Evolutionary conservation across 2,888 invertebrate genomes (phyloP).

Genomic region (Mythimna impura): DNA sequence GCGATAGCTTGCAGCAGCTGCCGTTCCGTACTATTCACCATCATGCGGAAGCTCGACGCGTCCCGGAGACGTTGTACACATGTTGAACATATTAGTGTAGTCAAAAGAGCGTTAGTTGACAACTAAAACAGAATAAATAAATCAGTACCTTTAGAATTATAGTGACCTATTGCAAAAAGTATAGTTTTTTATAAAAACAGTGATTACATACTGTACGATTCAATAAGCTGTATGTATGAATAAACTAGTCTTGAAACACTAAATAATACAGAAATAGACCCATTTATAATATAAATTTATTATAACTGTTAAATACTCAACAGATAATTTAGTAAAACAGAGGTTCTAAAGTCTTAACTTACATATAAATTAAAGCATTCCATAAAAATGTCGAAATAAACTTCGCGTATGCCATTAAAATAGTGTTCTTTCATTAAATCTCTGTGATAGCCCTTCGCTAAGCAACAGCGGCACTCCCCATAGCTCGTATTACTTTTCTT

Average conservation of each 20-base stretch:
- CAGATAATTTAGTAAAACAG: too few relatives aligned
- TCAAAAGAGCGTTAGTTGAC: conserved; percentile 69
- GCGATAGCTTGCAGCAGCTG: conserved; percentile 68
- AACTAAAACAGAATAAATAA: conserved; percentile 70
- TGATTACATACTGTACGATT: too few relatives aligned
- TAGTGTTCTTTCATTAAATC: conserved; percentile 78
- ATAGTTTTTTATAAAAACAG: too few relatives aligned
- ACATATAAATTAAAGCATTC: conserved; percentile 83
- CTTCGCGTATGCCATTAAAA: conserved; percentile 74
- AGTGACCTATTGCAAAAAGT: too few relatives aligned
- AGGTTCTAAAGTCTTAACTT: conserved; percentile 59
- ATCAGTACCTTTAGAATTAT: neutral
- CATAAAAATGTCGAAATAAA: conserved; percentile 77
- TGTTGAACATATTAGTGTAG: conserved; percentile 73
- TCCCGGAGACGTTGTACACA: conserved; percentile 77
- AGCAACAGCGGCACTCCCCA: conserved; percentile 81
- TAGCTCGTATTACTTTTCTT: conserved; percentile 61
- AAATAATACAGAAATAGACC: too few relatives aligned
- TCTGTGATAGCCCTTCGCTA: conserved; percentile 75
- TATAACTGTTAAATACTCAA: too few relatives aligned
- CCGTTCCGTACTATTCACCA: conserved; percentile 75
- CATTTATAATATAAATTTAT: too few relatives aligned
- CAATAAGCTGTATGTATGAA: too few relatives aligned
- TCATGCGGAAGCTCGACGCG: conserved; percentile 75
- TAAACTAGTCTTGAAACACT: too few relatives aligned